Conservation (phyloP, 2,113 vertebrate species). For the Corvus moneduloides region DNA sequence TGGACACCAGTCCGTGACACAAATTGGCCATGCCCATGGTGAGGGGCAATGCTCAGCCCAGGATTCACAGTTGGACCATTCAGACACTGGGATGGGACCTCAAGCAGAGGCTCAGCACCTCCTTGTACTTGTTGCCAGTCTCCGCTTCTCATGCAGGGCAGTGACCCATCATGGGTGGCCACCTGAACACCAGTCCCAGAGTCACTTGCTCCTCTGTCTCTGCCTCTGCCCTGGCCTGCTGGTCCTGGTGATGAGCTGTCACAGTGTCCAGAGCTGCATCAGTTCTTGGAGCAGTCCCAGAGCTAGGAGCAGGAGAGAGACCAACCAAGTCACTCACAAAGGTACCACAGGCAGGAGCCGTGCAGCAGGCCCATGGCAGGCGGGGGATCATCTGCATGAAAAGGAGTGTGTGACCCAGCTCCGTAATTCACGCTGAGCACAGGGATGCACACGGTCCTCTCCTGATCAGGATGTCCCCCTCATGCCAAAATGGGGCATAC, state of each 20-base stretch:
- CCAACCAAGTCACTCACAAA: fast-evolving
- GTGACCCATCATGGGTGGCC: background rate
- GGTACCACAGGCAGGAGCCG: background rate
- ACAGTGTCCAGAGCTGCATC: fast-evolving
- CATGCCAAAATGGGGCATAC: background rate
- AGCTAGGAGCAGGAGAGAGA: background rate
- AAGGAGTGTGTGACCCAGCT: background rate
- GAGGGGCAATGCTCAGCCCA: background rate
- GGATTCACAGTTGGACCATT: background rate
- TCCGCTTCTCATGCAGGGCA: background rate
- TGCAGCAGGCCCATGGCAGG: fast-evolving
- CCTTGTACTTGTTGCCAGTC: background rate
- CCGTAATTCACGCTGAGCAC: fast-evolving
- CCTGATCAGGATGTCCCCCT: background rate
- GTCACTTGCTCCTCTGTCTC: background rate
- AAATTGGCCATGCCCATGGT: background rate
- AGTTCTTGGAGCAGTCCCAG: background rate
- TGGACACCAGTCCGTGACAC: fast-evolving
- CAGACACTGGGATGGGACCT: background rate
- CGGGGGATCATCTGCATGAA: fast-evolving
- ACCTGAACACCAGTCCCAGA: background rate
- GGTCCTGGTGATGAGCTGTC: fast-evolving
- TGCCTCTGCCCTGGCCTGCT: background rate
- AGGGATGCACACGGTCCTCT: background rate
- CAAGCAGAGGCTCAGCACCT: fast-evolving